Evolutionary conservation across 2,888 invertebrate genomes (phyloP).

Genomic region (Frankliniella intonsa): DNA sequence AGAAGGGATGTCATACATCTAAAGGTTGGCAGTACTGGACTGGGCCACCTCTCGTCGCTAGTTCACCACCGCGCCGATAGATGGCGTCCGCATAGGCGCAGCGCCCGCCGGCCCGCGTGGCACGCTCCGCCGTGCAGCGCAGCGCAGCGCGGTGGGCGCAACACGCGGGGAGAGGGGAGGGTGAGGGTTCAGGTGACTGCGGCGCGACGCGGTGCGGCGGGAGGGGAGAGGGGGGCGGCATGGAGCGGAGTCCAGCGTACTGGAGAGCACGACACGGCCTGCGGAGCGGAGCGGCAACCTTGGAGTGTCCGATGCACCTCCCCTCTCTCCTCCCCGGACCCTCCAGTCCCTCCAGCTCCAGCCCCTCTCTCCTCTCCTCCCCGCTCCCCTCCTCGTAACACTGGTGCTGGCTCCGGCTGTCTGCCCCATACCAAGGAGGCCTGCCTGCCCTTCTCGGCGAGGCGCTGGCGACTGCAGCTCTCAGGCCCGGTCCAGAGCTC

Average conservation of each 20-base stretch:
- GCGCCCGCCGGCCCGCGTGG: background rate
- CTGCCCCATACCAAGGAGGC: no score
- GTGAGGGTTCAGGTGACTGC: slow-evolving; percentile 37
- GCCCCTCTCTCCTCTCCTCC: no score
- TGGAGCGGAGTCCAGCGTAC: slow-evolving; percentile 43
- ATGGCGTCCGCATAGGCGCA: background rate
- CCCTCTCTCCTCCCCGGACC: slow-evolving; percentile 41
- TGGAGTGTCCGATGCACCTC: slow-evolving; percentile 40
- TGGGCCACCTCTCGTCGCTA: slow-evolving; percentile 43
- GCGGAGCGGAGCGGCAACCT: slow-evolving; percentile 33
- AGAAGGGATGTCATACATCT: no score
- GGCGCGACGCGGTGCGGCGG: slow-evolving; percentile 34
- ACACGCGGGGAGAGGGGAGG: slow-evolving; percentile 37
- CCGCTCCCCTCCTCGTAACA: no score
- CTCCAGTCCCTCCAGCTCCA: background rate
- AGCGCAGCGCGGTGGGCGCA: slow-evolving; percentile 42
- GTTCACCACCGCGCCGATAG: slow-evolving; percentile 45
- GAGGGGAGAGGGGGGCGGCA: slow-evolving; percentile 31
- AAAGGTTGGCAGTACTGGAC: background rate
- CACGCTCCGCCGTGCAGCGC: background rate
- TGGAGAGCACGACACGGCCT: slow-evolving; percentile 38
- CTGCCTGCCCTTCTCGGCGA: no score
- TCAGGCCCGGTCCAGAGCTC: no score
- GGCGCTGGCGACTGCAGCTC: no score
- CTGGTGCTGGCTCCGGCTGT: no score